phyloP scores from a whole-genome alignment of 1,140 invertebrate genomes.

The Brachionus calyciflorus region DNA sequence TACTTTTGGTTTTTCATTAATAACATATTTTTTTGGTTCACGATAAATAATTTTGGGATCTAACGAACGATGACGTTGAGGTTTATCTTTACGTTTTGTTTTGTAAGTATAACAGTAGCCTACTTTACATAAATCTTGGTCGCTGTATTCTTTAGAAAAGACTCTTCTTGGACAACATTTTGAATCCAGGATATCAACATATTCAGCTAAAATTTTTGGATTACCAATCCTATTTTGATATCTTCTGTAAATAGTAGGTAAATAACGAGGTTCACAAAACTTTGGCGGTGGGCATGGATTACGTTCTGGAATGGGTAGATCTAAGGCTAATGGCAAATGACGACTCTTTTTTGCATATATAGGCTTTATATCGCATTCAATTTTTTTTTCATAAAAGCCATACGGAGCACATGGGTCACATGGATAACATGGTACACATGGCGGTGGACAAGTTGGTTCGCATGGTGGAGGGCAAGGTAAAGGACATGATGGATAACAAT shows the following conservation, averaged over 20 bases:
- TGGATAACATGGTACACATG: neutral
- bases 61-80: too few relatives aligned
- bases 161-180: conserved; percentile 3
- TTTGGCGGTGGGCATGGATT: neutral
- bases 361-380: conserved; percentile 1
- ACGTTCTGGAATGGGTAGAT: neutral
- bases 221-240: conserved; percentile 4
- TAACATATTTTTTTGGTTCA: neutral
- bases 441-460: neutral
- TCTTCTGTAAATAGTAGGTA: conserved; percentile 8
- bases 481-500: neutral
- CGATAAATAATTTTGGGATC: too few relatives aligned
- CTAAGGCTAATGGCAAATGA: neutral
- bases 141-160: neutral
- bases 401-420: neutral
- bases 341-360: neutral
- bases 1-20: neutral
- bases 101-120: conserved; percentile 22
- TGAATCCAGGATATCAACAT: conserved; percentile 13
- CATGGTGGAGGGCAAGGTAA: too few relatives aligned
- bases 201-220: conserved; percentile 8
- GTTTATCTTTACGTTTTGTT: neutral
- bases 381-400: neutral
- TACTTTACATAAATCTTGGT: neutral
- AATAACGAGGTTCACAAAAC: neutral